These are phyloP conservation scores for Chloroclysta siterata DNA, from an alignment of 2,888 invertebrate species.

Conservation along the genomic window DNA sequence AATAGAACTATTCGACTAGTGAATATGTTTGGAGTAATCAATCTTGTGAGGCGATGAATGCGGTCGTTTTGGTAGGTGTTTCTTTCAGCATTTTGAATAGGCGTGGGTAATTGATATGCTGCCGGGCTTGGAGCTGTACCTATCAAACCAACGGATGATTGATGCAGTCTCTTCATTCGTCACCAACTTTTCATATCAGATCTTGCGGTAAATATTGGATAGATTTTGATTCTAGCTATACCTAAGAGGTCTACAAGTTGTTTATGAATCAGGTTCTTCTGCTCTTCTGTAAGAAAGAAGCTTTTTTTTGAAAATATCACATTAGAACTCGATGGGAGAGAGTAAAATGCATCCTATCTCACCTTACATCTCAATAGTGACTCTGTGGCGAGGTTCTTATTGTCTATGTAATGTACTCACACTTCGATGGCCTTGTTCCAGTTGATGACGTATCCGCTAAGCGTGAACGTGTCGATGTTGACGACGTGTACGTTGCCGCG, in stretches of 20 bases:
- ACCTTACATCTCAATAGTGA: too few relatives aligned
- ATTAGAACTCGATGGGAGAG: too few relatives aligned
- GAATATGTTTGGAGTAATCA: constrained; percentile 26
- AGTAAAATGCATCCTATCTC: too few relatives aligned
- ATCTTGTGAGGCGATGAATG: constrained; percentile 27
- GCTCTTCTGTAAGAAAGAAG: too few relatives aligned
- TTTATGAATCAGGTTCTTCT: too few relatives aligned
- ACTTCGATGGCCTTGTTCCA: constrained; percentile 99
- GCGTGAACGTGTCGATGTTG: constrained; percentile 97
- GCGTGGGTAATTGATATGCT: constrained; percentile 9
- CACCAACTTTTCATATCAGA: not conserved
- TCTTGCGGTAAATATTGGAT: not conserved
- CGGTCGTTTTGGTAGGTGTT: constrained; percentile 5
- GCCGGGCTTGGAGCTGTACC: not conserved
- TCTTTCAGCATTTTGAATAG: constrained; percentile 10
- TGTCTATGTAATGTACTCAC: constrained; percentile 87
- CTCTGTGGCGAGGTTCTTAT: too few relatives aligned
- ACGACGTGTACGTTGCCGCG: constrained; percentile 99
- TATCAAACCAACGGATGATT: not conserved
- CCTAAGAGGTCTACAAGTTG: too few relatives aligned
- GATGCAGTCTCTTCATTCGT: not conserved
- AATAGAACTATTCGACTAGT: constrained; percentile 21
- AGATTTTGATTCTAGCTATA: not conserved
- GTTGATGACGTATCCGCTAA: constrained; percentile 99
- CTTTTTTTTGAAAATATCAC: too few relatives aligned